These are phyloP conservation scores for Scomber scombrus DNA, from an alignment of 2,113 vertebrate genomes.

Conservation along the genomic window DNA sequence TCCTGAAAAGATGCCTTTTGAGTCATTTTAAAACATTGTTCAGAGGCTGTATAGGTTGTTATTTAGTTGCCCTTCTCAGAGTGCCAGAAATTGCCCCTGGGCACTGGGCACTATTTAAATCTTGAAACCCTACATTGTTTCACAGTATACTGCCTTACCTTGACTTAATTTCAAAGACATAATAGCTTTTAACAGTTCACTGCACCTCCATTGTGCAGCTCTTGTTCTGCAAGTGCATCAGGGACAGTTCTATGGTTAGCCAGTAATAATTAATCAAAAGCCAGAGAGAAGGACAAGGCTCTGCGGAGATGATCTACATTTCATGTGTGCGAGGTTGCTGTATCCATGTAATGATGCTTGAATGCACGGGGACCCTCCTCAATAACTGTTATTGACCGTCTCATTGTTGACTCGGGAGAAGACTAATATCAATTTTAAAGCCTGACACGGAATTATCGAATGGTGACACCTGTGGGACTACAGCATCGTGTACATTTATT, in stretches of 20 bases:
- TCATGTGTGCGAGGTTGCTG: constrained; percentile 35
- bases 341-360: constrained; percentile 45
- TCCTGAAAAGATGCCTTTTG: background rate
- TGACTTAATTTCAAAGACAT: constrained; percentile 69
- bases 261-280: constrained; percentile 68
- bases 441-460: constrained; percentile 5
- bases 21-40: constrained; percentile 1
- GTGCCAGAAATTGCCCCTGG: constrained; percentile 21
- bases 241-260: constrained; percentile 60
- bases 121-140: constrained; percentile 43
- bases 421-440: constrained; percentile 23
- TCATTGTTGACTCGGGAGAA: constrained; percentile 14
- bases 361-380: constrained; percentile 30
- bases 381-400: constrained; percentile 32
- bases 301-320: constrained; percentile 44
- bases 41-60: background rate
- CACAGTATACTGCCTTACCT: constrained; percentile 32
- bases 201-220: constrained; percentile 68
- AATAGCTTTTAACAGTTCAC: constrained; percentile 72
- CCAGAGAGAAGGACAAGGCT: constrained; percentile 42
- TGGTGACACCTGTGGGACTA: background rate
- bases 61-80: constrained; percentile 30
- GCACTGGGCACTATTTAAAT: constrained; percentile 30
- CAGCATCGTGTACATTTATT: background rate
- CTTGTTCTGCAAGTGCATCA: constrained; percentile 68